Base-by-base conservation (phyloP, 2,888 invertebrate genomes). In the Acanthopleura granulata region DNA sequence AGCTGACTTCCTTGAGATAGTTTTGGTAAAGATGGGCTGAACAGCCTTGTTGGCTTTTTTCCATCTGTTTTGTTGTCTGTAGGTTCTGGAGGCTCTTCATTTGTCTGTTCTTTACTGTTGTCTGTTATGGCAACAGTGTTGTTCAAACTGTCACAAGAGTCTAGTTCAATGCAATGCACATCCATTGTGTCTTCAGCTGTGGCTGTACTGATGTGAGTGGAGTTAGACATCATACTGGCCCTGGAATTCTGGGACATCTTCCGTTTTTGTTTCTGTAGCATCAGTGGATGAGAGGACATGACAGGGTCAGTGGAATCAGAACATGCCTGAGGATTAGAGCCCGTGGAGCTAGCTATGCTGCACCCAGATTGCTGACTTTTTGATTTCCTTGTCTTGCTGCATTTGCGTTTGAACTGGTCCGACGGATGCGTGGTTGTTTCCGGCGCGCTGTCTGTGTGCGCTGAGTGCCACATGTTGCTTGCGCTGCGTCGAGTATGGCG, bases 401-500 rank as follows among this genome's bases (percentile, higher is more conserved):
- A 6, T 57, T 57, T 57, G 3, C 12, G 57, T n/a, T 22, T 22
- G 22, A 57, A 57, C 40, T 40, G 40, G 40, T 9, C 3, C 4
- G 40, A 40, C 40, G 3, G 40, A 9, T 40, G 40, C 40, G 9
- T 40, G 40, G 40, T 40, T 40, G 40, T 40, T 9, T 40, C 40
- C 9, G 9, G 40, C 9, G 40, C 9, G 40, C 4, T 9, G 4
- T 40, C 40, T n/a, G 22, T 57, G 57, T 4, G 6, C 6, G 18
- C 57, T 14, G 27, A n/a, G 27, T 49, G 72, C 72, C 72, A 72
- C 18, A 29, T 27, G 49, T 72, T 72, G 15, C 72, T 30, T n/a
- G 72, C 72, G n/a, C 72, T 72, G 15, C 72, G 29, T 72, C 72
- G 30, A 16, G 72, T 72, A 27, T 72, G 72, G 18, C 72, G 72